Conservation (phyloP, 2,888 invertebrate species). For the Hipparchia sbordonii region DNA sequence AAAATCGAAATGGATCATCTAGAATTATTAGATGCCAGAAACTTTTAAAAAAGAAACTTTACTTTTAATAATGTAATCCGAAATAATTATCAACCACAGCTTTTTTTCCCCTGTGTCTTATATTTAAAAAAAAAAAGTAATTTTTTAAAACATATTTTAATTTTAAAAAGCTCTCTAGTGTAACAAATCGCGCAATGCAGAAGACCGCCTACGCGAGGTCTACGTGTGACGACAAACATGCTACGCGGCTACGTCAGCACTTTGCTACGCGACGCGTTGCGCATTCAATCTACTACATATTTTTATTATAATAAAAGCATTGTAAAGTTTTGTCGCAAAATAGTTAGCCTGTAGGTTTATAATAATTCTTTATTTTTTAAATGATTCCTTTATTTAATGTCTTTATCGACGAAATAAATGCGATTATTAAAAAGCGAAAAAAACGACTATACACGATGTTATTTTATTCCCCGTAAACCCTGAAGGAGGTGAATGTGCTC, state of each 20-base stretch:
- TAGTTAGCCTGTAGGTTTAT: not conserved
- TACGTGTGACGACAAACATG: constrained; percentile 43
- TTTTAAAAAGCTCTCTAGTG: constrained; percentile 23
- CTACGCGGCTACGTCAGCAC: constrained; percentile 50
- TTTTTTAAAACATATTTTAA: not conserved
- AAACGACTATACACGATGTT: no score
- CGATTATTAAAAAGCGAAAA: no score
- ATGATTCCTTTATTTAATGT: no score
- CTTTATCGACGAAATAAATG: no score
- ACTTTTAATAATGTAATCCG: not conserved
- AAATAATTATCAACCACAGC: not conserved
- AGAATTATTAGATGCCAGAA: no score
- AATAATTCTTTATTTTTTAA: no score
- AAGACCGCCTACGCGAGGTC: constrained; percentile 40
- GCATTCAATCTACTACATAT: constrained; percentile 36
- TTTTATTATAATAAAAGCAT: not conserved
- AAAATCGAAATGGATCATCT: not conserved
- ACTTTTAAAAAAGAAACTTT: not conserved
- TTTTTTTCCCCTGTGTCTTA: not conserved
- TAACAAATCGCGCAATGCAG: constrained; percentile 38
- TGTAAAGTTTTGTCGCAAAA: not conserved
- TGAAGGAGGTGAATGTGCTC: no score
- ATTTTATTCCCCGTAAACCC: no score
- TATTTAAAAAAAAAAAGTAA: not conserved
- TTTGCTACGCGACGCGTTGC: constrained; percentile 51